Base-by-base conservation (phyloP, 2,888 invertebrate species). In the Clanis bilineata region DNA sequence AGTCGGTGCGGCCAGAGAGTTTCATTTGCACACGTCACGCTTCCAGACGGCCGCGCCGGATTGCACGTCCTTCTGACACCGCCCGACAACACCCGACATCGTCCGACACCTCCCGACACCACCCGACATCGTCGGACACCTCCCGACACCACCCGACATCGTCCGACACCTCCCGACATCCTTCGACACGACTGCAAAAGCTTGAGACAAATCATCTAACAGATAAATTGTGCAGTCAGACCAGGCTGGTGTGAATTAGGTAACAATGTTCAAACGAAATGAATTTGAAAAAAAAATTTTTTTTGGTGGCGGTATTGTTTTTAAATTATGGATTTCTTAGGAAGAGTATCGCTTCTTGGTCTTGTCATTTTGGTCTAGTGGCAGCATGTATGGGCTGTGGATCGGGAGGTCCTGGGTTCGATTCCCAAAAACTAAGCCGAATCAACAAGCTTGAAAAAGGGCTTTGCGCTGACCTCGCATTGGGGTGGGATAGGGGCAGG, bases 11-110 rank as follows among this genome's bases (percentile, higher is more conserved):
- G 18, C 15, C 25, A 47, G 47, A 32, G 28, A 47, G 18, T 51
- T 32, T 32, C 32, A 51, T 51, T 51, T 51, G 51, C 51, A 51
- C 51, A 51, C 51, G 32, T 51, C 51, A 51, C 51, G 51, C 51
- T 51, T 10, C 28, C 18, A 15, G 47, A 51, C 51, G 51, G 18
- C 18, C n/a, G 28, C 47, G 28, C 15, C 22, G n/a, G n/a, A n/a
- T n/a, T n/a, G n/a, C n/a, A n/a, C n/a, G n/a, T n/a, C n/a, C n/a
- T n/a, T n/a, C 44, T 7, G 15, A 15, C 41, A 15, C 25, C 15
- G 7, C 0, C 25, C 45, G 25, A 9, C 23, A 25, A 5, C 25
- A 3, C 10, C 15, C 32, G 51, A 15, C 28, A 47, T 15, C 25
- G 15, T 5, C 15, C 7, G 10, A 25, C 25, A 15, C 47, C 3